phyloP scores from a whole-genome alignment of 2,113 vertebrate genomes.

The Neogale vison region DNA sequence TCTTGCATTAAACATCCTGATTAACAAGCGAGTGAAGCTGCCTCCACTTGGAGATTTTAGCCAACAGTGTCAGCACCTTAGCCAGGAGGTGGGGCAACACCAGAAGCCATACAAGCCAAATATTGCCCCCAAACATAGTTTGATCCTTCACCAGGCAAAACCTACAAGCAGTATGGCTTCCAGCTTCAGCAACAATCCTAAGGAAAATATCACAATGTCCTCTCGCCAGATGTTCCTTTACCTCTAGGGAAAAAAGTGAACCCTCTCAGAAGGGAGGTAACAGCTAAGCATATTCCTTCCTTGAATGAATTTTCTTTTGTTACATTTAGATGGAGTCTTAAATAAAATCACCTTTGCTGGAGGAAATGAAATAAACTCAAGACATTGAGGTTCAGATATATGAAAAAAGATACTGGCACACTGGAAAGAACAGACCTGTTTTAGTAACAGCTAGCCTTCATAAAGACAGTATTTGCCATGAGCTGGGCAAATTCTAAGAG shows the following conservation, averaged over 20 bases:
- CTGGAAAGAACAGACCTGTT: background rate
- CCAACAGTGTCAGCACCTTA: background rate
- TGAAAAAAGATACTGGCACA: background rate
- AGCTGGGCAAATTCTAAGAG: background rate
- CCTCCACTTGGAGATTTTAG: background rate
- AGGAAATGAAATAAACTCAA: conserved; percentile 28
- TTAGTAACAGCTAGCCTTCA: background rate
- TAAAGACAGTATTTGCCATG: background rate
- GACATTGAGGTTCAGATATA: background rate
- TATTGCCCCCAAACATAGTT: background rate
- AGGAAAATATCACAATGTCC: background rate
- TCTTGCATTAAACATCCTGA: conserved; percentile 37
- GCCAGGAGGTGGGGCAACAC: background rate
- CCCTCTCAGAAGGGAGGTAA: conserved; percentile 11
- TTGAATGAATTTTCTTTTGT: conserved; percentile 37
- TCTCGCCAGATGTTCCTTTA: background rate
- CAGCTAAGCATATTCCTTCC: conserved; percentile 23
- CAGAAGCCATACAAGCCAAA: background rate
- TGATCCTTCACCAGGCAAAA: background rate
- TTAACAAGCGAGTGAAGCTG: conserved; percentile 24
- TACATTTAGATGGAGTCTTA: conserved; percentile 49
- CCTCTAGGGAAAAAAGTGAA: background rate
- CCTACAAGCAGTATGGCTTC: background rate
- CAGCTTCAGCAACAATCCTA: background rate
- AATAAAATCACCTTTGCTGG: conserved; percentile 45